A percentile compares a stretch with the other conserved stretches of the same genome.
These are phyloP conservation scores for Atlantisia rogersi DNA, from an alignment of 2,113 vertebrate genomes.

Conservation along the genomic window DNA sequence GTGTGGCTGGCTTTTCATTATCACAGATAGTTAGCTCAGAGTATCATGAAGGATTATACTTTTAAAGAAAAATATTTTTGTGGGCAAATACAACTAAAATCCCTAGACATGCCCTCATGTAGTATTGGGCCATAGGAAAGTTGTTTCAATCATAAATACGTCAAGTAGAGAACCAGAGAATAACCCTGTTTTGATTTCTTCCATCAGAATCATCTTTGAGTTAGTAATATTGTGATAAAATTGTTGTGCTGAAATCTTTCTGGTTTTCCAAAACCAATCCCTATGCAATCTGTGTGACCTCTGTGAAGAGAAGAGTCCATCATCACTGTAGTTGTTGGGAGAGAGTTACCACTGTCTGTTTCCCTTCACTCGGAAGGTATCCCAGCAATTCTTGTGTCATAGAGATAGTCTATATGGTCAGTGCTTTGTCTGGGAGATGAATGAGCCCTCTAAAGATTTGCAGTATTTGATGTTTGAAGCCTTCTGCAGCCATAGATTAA, in stretches of 20 bases:
- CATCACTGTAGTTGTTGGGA: slow-evolving; percentile 55
- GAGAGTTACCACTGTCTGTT: slow-evolving; percentile 49
- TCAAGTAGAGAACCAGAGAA: background rate
- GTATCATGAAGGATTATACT: background rate
- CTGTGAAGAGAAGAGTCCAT: slow-evolving; percentile 46
- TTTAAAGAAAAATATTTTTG: background rate
- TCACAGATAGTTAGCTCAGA: background rate
- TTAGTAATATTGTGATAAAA: slow-evolving; percentile 54
- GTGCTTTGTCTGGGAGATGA: slow-evolving; percentile 51
- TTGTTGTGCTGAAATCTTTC: slow-evolving; percentile 48
- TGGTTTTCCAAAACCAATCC: slow-evolving; percentile 49
- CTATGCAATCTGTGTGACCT: slow-evolving; percentile 47
- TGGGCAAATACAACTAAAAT: background rate
- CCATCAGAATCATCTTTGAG: slow-evolving; percentile 46
- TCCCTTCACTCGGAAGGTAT: slow-evolving; percentile 51
- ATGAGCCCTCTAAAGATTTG: slow-evolving; percentile 1
- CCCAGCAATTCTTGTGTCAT: slow-evolving; percentile 39
- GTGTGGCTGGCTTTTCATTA: background rate
- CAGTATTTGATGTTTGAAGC: background rate
- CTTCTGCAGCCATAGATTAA: background rate
- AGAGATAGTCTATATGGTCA: slow-evolving; percentile 33
- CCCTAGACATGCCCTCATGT: fast-evolving
- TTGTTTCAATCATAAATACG: background rate
- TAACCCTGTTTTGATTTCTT: slow-evolving; percentile 59
- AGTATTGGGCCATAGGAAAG: background rate